These are phyloP conservation scores for Ennomos quercinarius DNA, from an alignment of 2,888 invertebrate genomes.

Conservation along the genomic window DNA sequence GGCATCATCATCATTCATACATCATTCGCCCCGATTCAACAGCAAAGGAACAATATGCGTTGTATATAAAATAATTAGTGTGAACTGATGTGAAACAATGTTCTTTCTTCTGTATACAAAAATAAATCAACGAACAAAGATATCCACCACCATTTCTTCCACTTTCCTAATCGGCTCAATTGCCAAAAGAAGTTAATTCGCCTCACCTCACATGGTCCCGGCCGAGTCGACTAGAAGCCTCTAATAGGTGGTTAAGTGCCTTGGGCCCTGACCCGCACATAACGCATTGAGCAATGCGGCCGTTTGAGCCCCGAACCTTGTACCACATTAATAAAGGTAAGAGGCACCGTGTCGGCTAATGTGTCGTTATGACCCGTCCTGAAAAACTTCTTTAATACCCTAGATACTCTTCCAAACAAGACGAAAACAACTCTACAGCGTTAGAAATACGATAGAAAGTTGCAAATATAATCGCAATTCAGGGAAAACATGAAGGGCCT, in stretches of 20 bases:
- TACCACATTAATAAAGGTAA: conserved; percentile 82
- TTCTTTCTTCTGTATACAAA: too few relatives aligned
- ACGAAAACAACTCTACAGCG: conserved; percentile 48
- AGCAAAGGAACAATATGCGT: too few relatives aligned
- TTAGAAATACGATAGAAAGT: conserved; percentile 47
- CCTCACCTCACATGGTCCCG: conserved; percentile 32
- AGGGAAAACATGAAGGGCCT: conserved; percentile 64
- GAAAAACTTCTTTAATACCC: conserved; percentile 75
- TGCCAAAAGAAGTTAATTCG: conserved; percentile 25
- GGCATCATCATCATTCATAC: too few relatives aligned
- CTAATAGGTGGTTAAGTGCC: conserved; percentile 61
- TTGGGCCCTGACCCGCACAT: conserved; percentile 64
- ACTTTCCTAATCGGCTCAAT: conserved; percentile 24
- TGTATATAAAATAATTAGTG: too few relatives aligned
- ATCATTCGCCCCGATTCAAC: too few relatives aligned
- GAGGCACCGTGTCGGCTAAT: conserved; percentile 77
- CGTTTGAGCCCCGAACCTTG: conserved; percentile 71
- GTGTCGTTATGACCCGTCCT: conserved; percentile 79
- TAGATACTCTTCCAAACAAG: conserved; percentile 44
- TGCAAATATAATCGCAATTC: conserved; percentile 58
- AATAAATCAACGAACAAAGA: too few relatives aligned
- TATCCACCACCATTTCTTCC: neutral
- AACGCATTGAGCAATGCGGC: conserved; percentile 50
- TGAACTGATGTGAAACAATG: too few relatives aligned
- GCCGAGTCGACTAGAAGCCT: conserved; percentile 45